Base-by-base conservation (phyloP, 2,797 vertebrate genomes). In the Sebastolobus altivelis region DNA sequence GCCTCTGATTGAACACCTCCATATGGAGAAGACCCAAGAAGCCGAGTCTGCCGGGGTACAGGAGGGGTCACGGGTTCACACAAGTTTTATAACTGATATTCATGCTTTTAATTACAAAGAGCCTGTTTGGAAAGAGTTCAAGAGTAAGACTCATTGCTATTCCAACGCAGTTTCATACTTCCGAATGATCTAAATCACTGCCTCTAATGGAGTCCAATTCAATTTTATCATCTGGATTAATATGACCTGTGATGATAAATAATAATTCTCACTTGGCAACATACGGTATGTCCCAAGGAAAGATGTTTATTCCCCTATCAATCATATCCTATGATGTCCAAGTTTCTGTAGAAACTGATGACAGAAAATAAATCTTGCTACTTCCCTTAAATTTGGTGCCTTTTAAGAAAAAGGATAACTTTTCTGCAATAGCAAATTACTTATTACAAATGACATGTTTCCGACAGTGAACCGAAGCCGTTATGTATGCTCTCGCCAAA, bases 1-100 rank as follows among this genome's bases (percentile, higher is more conserved):
- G 94, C 76, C 98, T 93, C 89, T 99, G 99, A 93, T 99, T 99
- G 91, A 99, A 99, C 89, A 99, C 98, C 91, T 99, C 99, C 97
- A 99, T 97, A 75, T 99, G 99, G 60, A 99, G 93, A 80, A 99
- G 96, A 80, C 98, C 98, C 89, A 99, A 95, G 94, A 99, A 99
- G 29, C 98, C 98, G 70, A 99, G 95, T 83, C 99, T 99, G 83
- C 20, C 37, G 54, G 67, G 80, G 58, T 76, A 73, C 33, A 74
- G 73, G 60, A 31, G 9, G 68, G 70, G 38, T 37, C 43, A 81
- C 43, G 49, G 22, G 46, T 60, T 27, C 33, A 61, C 22, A 78
- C 9, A 2, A 60, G 54, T 46, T 69, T 73, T 25, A 63, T 25
- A 46, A 83, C 68, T 77, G 13, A 83, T 83, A 60, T 46, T 69